Evolutionary conservation across 2,888 invertebrate species (phyloP).

Genomic region (Drosophila austrosaltans): DNA sequence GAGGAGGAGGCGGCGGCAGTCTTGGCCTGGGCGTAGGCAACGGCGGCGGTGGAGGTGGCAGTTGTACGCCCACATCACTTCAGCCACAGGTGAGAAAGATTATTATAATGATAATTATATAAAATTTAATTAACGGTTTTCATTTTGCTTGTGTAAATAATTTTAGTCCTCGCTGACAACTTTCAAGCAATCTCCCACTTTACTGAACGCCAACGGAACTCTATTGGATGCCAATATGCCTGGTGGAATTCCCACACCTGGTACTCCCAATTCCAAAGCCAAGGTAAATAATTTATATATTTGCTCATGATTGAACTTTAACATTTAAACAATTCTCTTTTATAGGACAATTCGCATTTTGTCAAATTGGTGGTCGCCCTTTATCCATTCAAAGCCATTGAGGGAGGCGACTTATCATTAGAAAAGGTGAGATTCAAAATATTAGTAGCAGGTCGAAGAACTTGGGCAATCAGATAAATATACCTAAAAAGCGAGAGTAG

Average conservation of each 20-base stretch:
- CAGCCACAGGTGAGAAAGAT: constrained; percentile 81
- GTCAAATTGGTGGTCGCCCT: constrained; percentile 93
- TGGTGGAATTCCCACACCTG: constrained; percentile 89
- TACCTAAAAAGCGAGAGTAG: no score
- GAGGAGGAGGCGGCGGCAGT: constrained; percentile 33
- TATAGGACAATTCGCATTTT: constrained; percentile 85
- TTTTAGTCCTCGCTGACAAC: constrained; percentile 83
- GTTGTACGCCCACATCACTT: constrained; percentile 83
- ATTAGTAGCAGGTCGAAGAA: neutral
- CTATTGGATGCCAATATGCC: constrained; percentile 85
- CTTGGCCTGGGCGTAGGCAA: constrained; percentile 52
- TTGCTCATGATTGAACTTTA: constrained; percentile 8
- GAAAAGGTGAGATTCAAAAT: constrained; percentile 87
- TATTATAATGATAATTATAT: neutral
- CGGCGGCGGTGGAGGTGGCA: constrained; percentile 61
- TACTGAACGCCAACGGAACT: constrained; percentile 83
- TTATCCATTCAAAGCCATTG: constrained; percentile 95
- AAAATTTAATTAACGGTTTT: constrained; percentile 9
- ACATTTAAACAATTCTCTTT: constrained; percentile 27
- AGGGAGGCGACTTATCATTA: constrained; percentile 93
- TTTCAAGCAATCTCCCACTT: constrained; percentile 83
- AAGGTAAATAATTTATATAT: constrained; percentile 85
- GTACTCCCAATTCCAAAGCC: constrained; percentile 92
- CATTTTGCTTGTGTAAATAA: neutral
- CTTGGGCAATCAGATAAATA: no score